A percentile compares a stretch with the other conserved stretches of the same genome.
Conservation (phyloP, 2,888 invertebrate genomes). For the Netelia virgata region DNA sequence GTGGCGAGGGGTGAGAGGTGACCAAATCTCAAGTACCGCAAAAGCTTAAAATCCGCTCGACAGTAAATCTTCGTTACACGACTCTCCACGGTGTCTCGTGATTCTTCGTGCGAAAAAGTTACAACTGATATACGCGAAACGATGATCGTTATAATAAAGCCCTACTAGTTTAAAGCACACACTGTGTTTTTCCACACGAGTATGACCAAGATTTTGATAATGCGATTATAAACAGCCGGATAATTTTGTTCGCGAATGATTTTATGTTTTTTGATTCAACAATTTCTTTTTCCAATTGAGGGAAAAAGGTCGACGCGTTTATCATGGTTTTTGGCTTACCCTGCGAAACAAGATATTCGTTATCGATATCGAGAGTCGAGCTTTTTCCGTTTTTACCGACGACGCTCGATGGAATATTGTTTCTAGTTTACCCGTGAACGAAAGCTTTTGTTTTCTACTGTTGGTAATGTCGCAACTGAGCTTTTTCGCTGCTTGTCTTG, state of each 20-base stretch:
- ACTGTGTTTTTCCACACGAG: neutral
- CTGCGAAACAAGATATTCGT: no score
- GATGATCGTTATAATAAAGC: neutral
- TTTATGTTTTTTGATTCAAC: no score
- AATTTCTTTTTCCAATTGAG: no score
- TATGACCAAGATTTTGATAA: no score
- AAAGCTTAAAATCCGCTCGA: slow-evolving; percentile 25
- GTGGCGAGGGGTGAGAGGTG: neutral
- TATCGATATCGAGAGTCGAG: neutral
- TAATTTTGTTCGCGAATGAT: no score
- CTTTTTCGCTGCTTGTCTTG: neutral
- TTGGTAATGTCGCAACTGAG: slow-evolving; percentile 3
- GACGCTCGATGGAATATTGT: neutral
- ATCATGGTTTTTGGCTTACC: neutral
- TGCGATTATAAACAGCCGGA: no score
- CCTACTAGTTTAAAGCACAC: neutral
- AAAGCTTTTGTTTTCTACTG: neutral
- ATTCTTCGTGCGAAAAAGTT: neutral
- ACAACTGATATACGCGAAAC: neutral
- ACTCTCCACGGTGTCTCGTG: neutral
- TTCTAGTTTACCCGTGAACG: slow-evolving; percentile 3
- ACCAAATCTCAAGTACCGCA: slow-evolving; percentile 9
- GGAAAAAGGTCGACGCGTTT: no score
- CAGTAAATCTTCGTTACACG: slow-evolving; percentile 18
- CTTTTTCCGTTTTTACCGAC: slow-evolving; percentile 40